Conservation (phyloP, 2,797 vertebrate species). For the Poliocrania exsul region DNA sequence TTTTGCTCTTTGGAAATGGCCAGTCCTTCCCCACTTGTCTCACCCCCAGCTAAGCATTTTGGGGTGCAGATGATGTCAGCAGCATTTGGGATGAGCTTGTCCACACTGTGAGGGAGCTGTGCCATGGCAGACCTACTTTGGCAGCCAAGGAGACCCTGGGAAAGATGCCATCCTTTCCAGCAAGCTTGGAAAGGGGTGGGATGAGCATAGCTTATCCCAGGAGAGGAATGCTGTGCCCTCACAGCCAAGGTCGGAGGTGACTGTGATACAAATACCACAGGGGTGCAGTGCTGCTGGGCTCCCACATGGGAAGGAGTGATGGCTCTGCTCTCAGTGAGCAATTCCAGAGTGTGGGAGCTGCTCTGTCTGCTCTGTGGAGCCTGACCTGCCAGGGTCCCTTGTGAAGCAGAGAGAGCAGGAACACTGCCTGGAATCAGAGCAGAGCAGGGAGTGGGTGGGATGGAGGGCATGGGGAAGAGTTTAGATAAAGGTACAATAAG, state of each 20-base stretch:
- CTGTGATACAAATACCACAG: neutral
- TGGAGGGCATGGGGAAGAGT: neutral
- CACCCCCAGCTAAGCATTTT: neutral
- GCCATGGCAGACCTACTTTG: neutral
- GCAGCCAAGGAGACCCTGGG: neutral
- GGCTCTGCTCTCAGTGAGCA: neutral
- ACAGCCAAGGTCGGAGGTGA: rapidly evolving
- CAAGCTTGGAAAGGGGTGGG: neutral
- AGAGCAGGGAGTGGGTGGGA: neutral
- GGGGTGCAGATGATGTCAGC: neutral
- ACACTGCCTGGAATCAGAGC: neutral
- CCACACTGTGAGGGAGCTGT: neutral
- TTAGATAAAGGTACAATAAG: neutral
- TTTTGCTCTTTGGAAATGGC: neutral
- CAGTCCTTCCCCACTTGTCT: rapidly evolving
- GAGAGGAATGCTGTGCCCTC: neutral
- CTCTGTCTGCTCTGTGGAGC: neutral
- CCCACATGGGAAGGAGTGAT: neutral
- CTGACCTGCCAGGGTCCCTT: rapidly evolving
- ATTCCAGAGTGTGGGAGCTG: neutral
- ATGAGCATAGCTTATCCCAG: neutral
- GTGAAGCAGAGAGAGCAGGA: neutral
- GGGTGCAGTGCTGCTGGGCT: neutral
- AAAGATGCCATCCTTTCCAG: neutral
- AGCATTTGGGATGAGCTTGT: neutral